Conservation (phyloP, 2,797 vertebrate genomes). For the Eulemur coronatus region DNA sequence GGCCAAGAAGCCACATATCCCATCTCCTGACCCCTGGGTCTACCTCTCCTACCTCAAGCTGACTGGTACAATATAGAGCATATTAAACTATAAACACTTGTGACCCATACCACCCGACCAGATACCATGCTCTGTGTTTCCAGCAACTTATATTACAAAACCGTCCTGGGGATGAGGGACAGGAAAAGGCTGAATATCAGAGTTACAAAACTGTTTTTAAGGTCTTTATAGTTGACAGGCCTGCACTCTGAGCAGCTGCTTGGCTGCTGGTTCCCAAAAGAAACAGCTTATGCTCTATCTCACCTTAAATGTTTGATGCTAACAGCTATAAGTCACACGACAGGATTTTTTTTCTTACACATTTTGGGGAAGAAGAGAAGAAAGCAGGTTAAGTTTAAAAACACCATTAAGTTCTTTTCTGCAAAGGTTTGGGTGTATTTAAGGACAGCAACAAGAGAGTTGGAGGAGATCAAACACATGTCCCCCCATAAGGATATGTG, state of each 20-base stretch:
- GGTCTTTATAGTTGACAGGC: not conserved
- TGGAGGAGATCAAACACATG: not conserved
- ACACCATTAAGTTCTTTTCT: not conserved
- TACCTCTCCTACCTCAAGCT: not conserved
- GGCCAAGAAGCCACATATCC: not conserved
- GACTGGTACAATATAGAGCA: not conserved
- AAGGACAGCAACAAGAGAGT: not conserved
- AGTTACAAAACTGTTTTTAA: constrained; percentile 22
- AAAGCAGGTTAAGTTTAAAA: not conserved
- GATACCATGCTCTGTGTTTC: not conserved
- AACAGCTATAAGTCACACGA: not conserved
- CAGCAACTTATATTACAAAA: not conserved
- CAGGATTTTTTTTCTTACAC: not conserved
- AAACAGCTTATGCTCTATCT: not conserved
- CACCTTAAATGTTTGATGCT: not conserved
- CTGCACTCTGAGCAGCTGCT: not conserved
- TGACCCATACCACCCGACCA: not conserved
- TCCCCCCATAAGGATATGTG: not conserved
- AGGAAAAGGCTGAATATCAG: not conserved
- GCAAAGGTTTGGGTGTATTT: not conserved
- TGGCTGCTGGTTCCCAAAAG: not conserved
- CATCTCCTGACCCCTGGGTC: not conserved
- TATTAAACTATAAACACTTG: not conserved
- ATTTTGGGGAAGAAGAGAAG: not conserved
- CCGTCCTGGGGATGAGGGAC: not conserved